Percentiles rank a stretch among this genome's conserved stretches.
These are phyloP conservation scores for Tachina fera DNA, from an alignment of 2,888 invertebrate species.

Conservation along the genomic window DNA sequence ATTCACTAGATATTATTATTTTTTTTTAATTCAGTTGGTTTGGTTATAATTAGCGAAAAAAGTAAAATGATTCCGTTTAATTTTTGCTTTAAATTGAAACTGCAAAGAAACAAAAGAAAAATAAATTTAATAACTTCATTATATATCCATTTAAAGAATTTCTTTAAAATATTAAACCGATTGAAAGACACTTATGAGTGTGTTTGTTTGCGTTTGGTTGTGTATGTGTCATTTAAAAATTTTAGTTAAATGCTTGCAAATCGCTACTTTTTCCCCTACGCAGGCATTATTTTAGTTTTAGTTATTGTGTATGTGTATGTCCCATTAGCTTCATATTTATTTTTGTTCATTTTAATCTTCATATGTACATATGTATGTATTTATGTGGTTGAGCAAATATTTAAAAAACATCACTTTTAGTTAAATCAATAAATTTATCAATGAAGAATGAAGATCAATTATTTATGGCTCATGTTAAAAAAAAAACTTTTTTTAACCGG, in stretches of 20 bases:
- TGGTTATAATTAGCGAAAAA: slow-evolving; percentile 48
- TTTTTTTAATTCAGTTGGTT: neutral
- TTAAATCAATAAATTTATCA: slow-evolving; percentile 31
- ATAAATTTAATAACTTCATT: slow-evolving; percentile 23
- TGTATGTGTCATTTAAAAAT: slow-evolving; percentile 16
- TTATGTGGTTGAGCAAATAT: slow-evolving; percentile 38
- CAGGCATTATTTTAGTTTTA: neutral
- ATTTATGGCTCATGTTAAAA: slow-evolving; percentile 2
- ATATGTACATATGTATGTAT: neutral
- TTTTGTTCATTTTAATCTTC: neutral
- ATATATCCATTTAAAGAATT: slow-evolving; percentile 35
- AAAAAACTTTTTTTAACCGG: too few relatives aligned
- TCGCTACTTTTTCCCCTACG: too few relatives aligned
- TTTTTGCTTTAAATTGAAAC: slow-evolving; percentile 58
- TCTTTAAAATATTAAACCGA: neutral
- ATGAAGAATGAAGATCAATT: slow-evolving; percentile 20
- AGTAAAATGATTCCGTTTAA: slow-evolving; percentile 58
- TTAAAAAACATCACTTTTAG: slow-evolving; percentile 53
- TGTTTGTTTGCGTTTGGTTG: slow-evolving; percentile 3
- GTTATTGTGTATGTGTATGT: too few relatives aligned
- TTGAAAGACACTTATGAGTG: neutral
- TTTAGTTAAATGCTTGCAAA: slow-evolving; percentile 39
- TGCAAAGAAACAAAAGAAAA: slow-evolving; percentile 57
- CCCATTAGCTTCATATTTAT: slow-evolving; percentile 5
- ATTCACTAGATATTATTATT: slow-evolving; percentile 61